Conservation (phyloP, 1,140 invertebrate species). For the Lordiphosa mommai region DNA sequence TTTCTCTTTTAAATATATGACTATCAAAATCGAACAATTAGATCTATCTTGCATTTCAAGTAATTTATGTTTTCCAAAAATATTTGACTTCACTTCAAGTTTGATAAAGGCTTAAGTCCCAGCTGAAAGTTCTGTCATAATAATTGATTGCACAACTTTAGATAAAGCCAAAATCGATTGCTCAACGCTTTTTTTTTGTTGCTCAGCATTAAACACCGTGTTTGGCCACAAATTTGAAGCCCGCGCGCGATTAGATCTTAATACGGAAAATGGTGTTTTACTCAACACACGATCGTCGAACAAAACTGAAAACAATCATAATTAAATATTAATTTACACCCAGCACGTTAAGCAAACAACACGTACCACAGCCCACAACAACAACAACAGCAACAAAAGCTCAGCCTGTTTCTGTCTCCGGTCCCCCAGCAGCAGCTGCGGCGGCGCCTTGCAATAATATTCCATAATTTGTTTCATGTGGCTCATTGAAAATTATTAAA, state of each 20-base stretch:
- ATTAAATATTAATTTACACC: constrained; percentile 77
- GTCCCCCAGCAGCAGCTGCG: constrained; percentile 27
- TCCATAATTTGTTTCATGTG: constrained; percentile 60
- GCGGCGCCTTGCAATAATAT: constrained; percentile 47
- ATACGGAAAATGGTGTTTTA: constrained; percentile 53
- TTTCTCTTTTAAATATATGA: no score
- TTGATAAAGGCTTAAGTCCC: no score
- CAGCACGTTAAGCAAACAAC: constrained; percentile 70
- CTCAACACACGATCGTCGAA: constrained; percentile 42
- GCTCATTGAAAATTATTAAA: constrained; percentile 63
- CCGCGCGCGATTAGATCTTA: constrained; percentile 52
- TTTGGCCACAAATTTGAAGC: constrained; percentile 46
- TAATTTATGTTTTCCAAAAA: no score
- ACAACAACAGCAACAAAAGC: constrained; percentile 21
- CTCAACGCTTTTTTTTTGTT: constrained; percentile 9
- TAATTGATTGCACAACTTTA: constrained; percentile 1
- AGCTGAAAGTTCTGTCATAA: no score
- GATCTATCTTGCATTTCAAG: no score
- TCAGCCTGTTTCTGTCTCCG: constrained; percentile 17
- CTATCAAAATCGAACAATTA: no score
- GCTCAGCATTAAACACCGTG: constrained; percentile 29
- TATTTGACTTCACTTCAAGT: no score
- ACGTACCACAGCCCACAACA: constrained; percentile 36
- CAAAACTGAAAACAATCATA: constrained; percentile 50
- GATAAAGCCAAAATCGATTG: constrained; percentile 27